These are phyloP conservation scores for Dicycla oo DNA, from an alignment of 2,888 invertebrate species.

Conservation along the genomic window DNA sequence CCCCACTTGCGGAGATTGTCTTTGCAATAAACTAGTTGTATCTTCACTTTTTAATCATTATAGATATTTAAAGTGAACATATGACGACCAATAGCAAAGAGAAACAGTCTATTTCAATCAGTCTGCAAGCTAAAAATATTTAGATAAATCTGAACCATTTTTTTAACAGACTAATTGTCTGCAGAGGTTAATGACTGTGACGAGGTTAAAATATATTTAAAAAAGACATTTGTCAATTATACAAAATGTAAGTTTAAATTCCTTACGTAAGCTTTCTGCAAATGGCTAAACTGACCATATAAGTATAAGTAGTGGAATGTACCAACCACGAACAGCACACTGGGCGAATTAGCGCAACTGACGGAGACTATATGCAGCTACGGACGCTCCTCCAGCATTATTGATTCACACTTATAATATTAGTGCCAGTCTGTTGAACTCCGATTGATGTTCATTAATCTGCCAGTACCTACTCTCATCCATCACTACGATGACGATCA, in stretches of 20 bases:
- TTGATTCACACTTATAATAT: conserved; percentile 14
- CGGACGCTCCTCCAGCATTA: neutral
- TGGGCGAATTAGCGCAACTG: neutral
- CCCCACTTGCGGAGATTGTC: no score
- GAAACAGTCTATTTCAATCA: conserved; percentile 5
- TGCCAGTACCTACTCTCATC: conserved; percentile 6
- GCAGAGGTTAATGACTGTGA: conserved; percentile 26
- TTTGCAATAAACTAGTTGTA: neutral
- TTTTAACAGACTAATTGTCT: conserved; percentile 30
- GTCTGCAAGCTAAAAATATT: conserved; percentile 1
- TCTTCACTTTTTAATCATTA: neutral
- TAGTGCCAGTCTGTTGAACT: conserved; percentile 30
- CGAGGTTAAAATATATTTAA: conserved; percentile 3
- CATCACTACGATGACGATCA: conserved; percentile 40
- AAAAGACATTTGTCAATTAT: neutral
- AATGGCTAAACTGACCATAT: neutral
- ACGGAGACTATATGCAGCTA: neutral
- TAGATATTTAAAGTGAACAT: conserved; percentile 4
- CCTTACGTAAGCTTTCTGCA: neutral
- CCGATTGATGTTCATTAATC: conserved; percentile 23
- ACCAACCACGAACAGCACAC: neutral
- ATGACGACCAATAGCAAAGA: neutral
- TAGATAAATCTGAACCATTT: conserved; percentile 5
- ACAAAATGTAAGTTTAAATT: neutral
- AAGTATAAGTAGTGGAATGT: no score